Evolutionary conservation across 2,113 vertebrate genomes (phyloP), one percentile per base, ranked within the genome.

Genomic region (Dicrurus megarhynchus): DNA sequence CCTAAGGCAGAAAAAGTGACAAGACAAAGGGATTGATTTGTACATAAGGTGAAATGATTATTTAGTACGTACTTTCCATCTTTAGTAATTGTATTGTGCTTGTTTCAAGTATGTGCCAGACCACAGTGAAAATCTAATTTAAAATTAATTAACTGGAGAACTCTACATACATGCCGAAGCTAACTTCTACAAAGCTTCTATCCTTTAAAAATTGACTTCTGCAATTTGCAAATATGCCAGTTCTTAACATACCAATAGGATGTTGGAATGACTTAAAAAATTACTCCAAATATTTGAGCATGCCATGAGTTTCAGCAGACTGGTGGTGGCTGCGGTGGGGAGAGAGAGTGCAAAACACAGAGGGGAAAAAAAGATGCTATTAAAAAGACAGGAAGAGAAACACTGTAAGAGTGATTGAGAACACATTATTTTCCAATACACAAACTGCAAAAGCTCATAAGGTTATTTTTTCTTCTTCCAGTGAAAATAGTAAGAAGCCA

Each of bases 371-470:
- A 77, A 84, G 63, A 84, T 63, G 76, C 70, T 71, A 71, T 83
- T 71, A 75, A 91, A 87, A 89, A 79, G 87, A 76, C 71, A 82
- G 92, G 82, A 95, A 87, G 67, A 89, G 61, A 82, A 94, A 76
- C 55, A 44, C 71, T 82, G 50, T 65, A 67, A 26, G 61, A 71
- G 67, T 41, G 84, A 93, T 87, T 94, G 87, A 93, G 84, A 87
- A 89, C 81, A 87, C 60, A 33, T 95, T 85, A 76, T 90, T 95
- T 91, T 93, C 78, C 90, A 93, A 89, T 28, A 89, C 65, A 96
- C 44, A 68, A 75, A 91, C 81, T 41, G 81, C 65, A 84, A 87
- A 94, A 90, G 52, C 52, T 3, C 73, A 63, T 27, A 42, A 68
- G 56, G 32, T 59, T 80, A 33, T 81, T 90, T 85, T 61, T 84